A percentile compares a stretch with the other conserved stretches of the same genome.
Evolutionary conservation across 2,888 invertebrate genomes (phyloP).

Genomic region (Iphiclides podalirius): DNA sequence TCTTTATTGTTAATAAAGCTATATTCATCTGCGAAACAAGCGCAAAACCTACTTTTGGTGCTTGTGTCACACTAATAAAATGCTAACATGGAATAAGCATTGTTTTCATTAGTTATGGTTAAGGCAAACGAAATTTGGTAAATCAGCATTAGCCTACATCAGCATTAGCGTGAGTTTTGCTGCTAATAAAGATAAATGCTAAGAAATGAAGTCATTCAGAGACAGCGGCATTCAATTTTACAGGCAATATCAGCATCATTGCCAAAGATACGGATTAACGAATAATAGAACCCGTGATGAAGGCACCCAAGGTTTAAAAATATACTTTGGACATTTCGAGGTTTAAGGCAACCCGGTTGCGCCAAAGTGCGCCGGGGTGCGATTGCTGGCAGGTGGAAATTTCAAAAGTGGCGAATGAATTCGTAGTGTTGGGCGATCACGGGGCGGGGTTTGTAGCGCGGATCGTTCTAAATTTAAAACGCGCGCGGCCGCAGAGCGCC

Average conservation of each 20-base stretch:
- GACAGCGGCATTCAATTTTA: too few species aligned
- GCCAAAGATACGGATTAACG: too few species aligned
- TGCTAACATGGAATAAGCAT: constrained; percentile 11
- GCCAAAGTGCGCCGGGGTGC: not conserved
- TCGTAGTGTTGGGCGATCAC: constrained; percentile 60
- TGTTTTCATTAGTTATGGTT: constrained; percentile 8
- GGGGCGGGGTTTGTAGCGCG: constrained; percentile 72
- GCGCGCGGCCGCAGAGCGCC: constrained; percentile 77
- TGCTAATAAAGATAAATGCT: too few species aligned
- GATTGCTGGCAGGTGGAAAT: constrained; percentile 39
- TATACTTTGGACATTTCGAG: too few species aligned
- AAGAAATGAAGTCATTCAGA: too few species aligned
- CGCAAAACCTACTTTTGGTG: constrained; percentile 6
- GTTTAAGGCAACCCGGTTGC: too few species aligned
- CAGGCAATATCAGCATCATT: too few species aligned
- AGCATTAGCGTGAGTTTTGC: not conserved
- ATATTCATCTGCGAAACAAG: constrained; percentile 1
- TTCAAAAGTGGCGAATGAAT: constrained; percentile 54
- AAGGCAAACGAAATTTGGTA: not conserved
- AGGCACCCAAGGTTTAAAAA: too few species aligned
- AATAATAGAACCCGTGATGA: too few species aligned
- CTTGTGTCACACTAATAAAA: constrained; percentile 14
- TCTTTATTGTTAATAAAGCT: constrained; percentile 5
- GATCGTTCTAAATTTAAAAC: constrained; percentile 79
- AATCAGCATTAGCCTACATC: not conserved